These are phyloP conservation scores for Vandiemenella viatica DNA, from an alignment of 2,888 invertebrate species.

Conservation along the genomic window DNA sequence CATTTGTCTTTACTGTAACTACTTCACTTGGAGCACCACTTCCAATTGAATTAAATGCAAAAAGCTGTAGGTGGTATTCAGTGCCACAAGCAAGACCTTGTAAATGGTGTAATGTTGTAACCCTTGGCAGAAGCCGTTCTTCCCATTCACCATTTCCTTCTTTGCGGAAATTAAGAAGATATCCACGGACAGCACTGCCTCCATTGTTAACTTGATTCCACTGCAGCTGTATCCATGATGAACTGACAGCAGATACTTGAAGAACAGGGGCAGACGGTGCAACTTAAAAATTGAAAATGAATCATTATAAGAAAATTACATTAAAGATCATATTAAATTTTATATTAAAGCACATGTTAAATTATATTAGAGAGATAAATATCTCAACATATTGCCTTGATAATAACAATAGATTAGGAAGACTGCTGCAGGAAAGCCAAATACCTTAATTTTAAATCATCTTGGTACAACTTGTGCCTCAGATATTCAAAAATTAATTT, in stretches of 20 bases:
- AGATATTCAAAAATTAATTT: no score
- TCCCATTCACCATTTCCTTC: conserved; percentile 22
- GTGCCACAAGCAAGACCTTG: conserved; percentile 22
- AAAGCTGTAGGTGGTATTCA: conserved; percentile 22
- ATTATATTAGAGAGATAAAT: no score
- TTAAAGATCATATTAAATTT: no score
- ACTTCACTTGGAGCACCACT: conserved; percentile 23
- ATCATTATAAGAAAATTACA: no score
- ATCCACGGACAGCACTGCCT: conserved; percentile 25
- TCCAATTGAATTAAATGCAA: conserved; percentile 23
- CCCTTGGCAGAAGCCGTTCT: conserved; percentile 21
- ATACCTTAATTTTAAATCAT: no score
- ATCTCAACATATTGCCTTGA: no score
- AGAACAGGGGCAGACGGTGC: conserved; percentile 25
- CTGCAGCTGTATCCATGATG: conserved; percentile 24
- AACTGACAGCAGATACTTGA: conserved; percentile 22
- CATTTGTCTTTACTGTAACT: conserved; percentile 23
- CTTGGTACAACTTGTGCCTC: no score
- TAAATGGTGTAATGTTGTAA: conserved; percentile 21
- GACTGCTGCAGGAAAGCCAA: no score
- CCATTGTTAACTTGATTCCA: conserved; percentile 26
- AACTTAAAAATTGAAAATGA: no score
- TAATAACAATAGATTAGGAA: no score
- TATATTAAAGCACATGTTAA: no score
- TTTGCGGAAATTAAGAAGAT: conserved; percentile 23